phyloP scores from a whole-genome alignment of 2,113 vertebrate genomes.

The Trinectes maculatus region DNA sequence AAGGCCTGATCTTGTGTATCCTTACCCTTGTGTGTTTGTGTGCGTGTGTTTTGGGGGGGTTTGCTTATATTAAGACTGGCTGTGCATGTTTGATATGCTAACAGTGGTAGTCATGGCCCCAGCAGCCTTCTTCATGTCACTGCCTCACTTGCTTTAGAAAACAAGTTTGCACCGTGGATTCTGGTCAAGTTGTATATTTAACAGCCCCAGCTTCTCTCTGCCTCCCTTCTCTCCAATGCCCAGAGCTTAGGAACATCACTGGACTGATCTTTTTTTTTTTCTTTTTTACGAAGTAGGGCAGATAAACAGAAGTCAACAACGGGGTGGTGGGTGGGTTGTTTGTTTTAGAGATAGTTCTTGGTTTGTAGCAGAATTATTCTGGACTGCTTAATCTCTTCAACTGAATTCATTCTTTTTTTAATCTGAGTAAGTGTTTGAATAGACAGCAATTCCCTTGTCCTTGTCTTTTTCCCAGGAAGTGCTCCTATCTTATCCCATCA shows the following conservation, averaged over 20 bases:
- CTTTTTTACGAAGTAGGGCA: background rate
- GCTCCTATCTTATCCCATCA: background rate
- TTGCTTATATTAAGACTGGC: constrained; percentile 15
- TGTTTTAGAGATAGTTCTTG: background rate
- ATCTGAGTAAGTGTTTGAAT: background rate
- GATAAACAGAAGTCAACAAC: background rate
- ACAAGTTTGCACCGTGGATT: constrained; percentile 1
- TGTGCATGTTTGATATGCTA: constrained; percentile 52
- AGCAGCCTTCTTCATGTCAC: constrained; percentile 31
- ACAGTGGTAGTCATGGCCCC: constrained; percentile 36
- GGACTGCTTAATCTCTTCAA: constrained; percentile 10
- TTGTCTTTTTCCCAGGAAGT: no score
- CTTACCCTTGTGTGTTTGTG: constrained; percentile 2
- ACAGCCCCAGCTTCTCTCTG: background rate
- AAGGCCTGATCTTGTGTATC: constrained; percentile 2
- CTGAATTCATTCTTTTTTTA: background rate
- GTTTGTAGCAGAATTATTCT: background rate
- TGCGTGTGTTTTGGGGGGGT: background rate
- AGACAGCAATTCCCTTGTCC: background rate
- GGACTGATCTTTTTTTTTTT: constrained; percentile 2
- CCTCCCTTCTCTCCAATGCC: background rate
- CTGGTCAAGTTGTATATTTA: constrained; percentile 15
- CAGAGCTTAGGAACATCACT: background rate
- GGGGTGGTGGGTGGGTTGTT: background rate
- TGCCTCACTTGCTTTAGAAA: constrained; percentile 11